Evolutionary conservation across 2,888 invertebrate species (phyloP).

Genomic region (Rhopalosiphum nymphaeae): DNA sequence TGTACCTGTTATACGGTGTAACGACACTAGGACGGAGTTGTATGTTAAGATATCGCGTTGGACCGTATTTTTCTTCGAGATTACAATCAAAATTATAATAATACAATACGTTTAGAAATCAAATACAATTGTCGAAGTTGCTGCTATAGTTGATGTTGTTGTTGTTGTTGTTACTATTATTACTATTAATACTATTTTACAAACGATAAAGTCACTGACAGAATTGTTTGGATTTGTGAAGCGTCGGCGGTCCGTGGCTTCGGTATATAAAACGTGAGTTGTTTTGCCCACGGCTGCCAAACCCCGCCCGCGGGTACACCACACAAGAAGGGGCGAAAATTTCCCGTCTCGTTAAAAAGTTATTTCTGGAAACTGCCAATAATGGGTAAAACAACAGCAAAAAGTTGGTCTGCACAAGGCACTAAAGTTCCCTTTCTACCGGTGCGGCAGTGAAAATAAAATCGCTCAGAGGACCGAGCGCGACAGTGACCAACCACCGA

Average conservation of each 20-base stretch:
- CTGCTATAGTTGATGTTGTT: not conserved
- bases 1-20: not conserved
- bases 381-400: constrained; percentile 61
- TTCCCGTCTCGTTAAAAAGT: constrained; percentile 58
- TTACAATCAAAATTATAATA: not conserved
- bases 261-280: constrained; percentile 53
- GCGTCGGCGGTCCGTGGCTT: constrained; percentile 14
- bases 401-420: constrained; percentile 60
- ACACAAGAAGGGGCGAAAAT: constrained; percentile 53
- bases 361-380: constrained; percentile 63
- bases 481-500: constrained; percentile 38
- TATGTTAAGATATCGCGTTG: not conserved
- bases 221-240: constrained; percentile 54
- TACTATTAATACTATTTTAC: not conserved
- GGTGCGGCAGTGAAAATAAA: constrained; percentile 43
- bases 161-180: not conserved
- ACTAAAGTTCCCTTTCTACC: constrained; percentile 57
- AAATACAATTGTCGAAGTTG: not conserved
- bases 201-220: constrained; percentile 24
- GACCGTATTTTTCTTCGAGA: not conserved
- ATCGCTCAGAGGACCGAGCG: not conserved
- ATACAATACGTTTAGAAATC: not conserved
- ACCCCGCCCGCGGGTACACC: constrained; percentile 46
- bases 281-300: constrained; percentile 57
- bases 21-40: not conserved